Evolutionary conservation across 2,888 invertebrate species (phyloP).

Genomic region (Dascillus cervinus): DNA sequence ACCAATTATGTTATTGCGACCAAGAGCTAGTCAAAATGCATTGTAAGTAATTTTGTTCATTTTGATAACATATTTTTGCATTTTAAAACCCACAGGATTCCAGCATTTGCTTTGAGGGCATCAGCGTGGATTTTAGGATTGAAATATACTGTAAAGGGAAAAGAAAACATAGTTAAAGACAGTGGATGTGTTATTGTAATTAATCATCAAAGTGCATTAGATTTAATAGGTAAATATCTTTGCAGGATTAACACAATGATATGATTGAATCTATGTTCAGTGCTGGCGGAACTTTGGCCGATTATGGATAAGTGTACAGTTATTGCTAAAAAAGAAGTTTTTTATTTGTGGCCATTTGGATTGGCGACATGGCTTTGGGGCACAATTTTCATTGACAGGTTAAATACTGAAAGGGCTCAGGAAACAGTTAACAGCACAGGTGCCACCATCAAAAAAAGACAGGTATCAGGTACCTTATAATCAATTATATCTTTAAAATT

Average conservation of each 20-base stretch:
- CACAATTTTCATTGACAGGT: conserved; percentile 78
- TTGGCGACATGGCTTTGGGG: conserved; percentile 82
- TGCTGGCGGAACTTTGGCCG: conserved; percentile 74
- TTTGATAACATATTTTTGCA: background rate
- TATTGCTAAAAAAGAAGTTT: conserved; percentile 75
- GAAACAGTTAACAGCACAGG: conserved; percentile 66
- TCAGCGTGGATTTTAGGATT: conserved; percentile 56
- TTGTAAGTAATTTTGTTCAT: conserved; percentile 57
- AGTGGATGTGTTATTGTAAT: conserved; percentile 73
- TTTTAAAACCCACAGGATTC: conserved; percentile 47
- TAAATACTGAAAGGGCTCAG: conserved; percentile 62
- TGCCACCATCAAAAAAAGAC: conserved; percentile 55
- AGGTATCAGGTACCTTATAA: conserved; percentile 40
- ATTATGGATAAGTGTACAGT: conserved; percentile 71
- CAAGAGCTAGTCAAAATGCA: conserved; percentile 68
- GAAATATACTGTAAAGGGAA: conserved; percentile 63
- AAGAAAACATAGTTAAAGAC: conserved; percentile 66
- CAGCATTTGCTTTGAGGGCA: conserved; percentile 56
- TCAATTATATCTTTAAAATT: conserved; percentile 1
- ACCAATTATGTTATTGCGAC: conserved; percentile 67
- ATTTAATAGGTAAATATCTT: conserved; percentile 78
- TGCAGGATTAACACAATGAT: too few species aligned
- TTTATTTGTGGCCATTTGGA: conserved; percentile 79
- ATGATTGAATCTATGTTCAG: conserved; percentile 37
- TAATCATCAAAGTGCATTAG: conserved; percentile 85